Percentiles rank a stretch among this genome's conserved stretches.
Conservation (phyloP, 1,140 invertebrate genomes). For the Aporrectodea caliginosa region DNA sequence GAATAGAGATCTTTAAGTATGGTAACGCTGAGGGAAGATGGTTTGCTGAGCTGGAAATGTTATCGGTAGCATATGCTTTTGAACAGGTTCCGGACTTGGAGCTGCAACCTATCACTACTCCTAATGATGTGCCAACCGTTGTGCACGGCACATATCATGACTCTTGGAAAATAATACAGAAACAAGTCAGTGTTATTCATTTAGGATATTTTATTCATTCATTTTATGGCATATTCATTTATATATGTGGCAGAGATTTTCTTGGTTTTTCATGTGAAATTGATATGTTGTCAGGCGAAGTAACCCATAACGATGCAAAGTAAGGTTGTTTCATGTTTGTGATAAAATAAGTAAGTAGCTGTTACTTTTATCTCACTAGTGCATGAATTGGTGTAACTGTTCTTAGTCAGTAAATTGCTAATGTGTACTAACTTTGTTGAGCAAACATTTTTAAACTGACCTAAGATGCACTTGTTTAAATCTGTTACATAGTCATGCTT, state of each 20-base stretch:
- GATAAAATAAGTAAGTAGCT: not conserved
- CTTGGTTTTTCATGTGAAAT: not conserved
- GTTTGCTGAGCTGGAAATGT: not conserved
- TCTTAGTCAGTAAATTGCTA: too few species aligned
- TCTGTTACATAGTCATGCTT: too few species aligned
- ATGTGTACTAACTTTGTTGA: too few species aligned
- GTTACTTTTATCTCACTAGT: too few species aligned
- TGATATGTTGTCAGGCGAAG: not conserved
- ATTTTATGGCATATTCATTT: not conserved
- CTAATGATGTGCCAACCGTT: not conserved
- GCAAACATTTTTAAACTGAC: too few species aligned
- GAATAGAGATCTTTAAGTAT: not conserved
- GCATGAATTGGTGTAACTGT: too few species aligned
- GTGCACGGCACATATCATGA: conserved; percentile 1
- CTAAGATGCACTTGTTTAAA: too few species aligned
- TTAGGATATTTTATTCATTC: not conserved
- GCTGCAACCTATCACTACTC: not conserved
- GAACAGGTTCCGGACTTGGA: not conserved
- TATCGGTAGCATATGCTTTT: not conserved
- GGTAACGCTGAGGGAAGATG: not conserved
- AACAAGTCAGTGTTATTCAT: not conserved
- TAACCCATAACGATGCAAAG: too few species aligned
- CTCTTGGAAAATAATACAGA: not conserved
- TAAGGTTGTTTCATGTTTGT: not conserved
- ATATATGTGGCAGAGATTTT: not conserved